phyloP scores from a whole-genome alignment of 2,888 invertebrate species.

The Oligia strigilis region DNA sequence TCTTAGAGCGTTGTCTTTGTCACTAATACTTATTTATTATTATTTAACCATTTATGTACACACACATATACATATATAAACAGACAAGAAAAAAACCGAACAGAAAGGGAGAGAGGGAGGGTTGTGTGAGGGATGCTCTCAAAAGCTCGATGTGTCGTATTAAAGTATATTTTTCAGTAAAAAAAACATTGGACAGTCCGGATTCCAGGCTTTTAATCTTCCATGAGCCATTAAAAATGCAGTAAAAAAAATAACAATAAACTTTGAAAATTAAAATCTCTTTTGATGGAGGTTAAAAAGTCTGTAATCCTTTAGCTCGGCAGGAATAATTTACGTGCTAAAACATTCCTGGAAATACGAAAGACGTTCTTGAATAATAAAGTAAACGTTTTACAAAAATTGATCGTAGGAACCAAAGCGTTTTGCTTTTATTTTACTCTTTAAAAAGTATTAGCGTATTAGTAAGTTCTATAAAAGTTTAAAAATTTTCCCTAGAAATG shows the following conservation, averaged over 20 bases:
- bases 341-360: constrained; percentile 37
- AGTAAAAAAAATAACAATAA: constrained; percentile 19
- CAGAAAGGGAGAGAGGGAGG: no score
- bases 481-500: background rate
- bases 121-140: background rate
- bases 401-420: background rate
- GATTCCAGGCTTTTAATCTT: constrained; percentile 5
- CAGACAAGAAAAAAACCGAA: no score
- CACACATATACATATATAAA: no score
- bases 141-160: background rate
- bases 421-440: constrained; percentile 6
- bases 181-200: background rate
- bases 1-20: background rate
- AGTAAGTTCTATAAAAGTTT: background rate
- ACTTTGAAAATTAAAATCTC: constrained; percentile 28
- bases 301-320: constrained; percentile 38
- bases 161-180: background rate
- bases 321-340: constrained; percentile 44
- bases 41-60: no score
- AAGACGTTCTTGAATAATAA: constrained; percentile 30
- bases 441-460: background rate
- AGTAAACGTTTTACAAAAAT: constrained; percentile 8
- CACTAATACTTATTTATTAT: background rate
- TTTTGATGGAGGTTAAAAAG: constrained; percentile 44
- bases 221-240: constrained; percentile 21